Evolutionary conservation across 2,797 vertebrate genomes (phyloP).

Genomic region (Diceros bicornis): DNA sequence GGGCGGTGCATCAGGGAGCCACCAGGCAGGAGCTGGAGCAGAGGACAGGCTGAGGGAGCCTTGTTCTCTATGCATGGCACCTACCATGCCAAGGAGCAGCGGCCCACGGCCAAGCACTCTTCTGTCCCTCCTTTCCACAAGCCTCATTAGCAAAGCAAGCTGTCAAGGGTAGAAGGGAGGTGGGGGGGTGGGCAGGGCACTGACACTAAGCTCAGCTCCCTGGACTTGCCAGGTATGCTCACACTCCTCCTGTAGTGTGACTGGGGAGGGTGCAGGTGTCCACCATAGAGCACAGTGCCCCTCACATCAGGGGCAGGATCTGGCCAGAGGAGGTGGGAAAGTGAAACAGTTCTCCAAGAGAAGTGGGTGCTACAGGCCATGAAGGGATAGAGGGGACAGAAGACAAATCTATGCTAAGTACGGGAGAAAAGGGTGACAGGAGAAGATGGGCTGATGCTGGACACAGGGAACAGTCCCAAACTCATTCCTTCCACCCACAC

Average conservation of each 20-base stretch:
- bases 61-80: neutral
- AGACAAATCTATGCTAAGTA: slow-evolving; percentile 1
- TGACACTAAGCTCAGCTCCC: neutral
- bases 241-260: neutral
- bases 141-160: slow-evolving; percentile 30
- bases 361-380: neutral
- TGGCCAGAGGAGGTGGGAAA: neutral
- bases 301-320: neutral
- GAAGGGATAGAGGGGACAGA: neutral
- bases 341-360: neutral
- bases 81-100: neutral
- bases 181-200: too few species aligned
- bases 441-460: neutral
- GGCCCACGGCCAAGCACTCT: neutral
- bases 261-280: neutral
- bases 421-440: neutral
- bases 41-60: neutral
- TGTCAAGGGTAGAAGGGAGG: neutral
- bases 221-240: neutral
- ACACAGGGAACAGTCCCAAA: slow-evolving; percentile 7
- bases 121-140: neutral
- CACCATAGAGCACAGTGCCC: neutral
- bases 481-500: slow-evolving; percentile 39
- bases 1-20: neutral
- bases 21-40: neutral